Base-by-base conservation (phyloP, 2,797 vertebrate genomes). In the Ptychadena robeensis region DNA sequence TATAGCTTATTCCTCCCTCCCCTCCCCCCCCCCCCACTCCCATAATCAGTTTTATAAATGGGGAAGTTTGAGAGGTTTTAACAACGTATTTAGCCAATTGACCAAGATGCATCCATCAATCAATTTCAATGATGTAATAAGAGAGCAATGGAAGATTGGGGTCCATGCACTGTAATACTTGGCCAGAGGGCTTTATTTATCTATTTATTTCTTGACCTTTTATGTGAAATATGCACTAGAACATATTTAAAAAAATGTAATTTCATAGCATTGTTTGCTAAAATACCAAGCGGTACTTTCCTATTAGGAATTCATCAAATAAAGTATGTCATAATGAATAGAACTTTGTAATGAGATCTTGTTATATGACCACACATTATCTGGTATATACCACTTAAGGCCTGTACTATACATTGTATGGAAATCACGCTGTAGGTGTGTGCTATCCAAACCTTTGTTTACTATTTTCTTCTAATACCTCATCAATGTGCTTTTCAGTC, bases 401-500 rank as follows among this genome's bases (percentile, higher is more conserved):
- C 38, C 37, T 48, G 12, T 14, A 18, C 38, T 27, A 71, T 18
- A 44, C 37, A 9, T 71, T 68, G 66, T 37, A n/a, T 35, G 34
- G 34, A 32, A 68, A 37, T 68, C 66, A 68, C 6, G 18, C 44
- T 53, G 22, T 53, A 53, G 44, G 44, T 53, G 44, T 53, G 18
- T 53, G 44, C 44, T 68, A 68, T 31, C 59, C 28, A 25, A 22
- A 38, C 4, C 38, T 35, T 10, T 37, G 9, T 35, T n/a, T 22
- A 34, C 12, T 44, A 27, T 72, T 11, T 72, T 48, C 34, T 30
- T 14, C 28, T 72, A 72, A 72, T 72, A 48, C 38, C 69, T 72
- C 27, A 9, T 72, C 38, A 28, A 38, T 72, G 69, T 63, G 37
- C 53, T 25, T 35, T 15, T 61, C 34, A 37, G 31, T 34, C 15